These are phyloP conservation scores for Dicrostonyx torquatus DNA, from an alignment of 2,797 vertebrate species.

Conservation along the genomic window DNA sequence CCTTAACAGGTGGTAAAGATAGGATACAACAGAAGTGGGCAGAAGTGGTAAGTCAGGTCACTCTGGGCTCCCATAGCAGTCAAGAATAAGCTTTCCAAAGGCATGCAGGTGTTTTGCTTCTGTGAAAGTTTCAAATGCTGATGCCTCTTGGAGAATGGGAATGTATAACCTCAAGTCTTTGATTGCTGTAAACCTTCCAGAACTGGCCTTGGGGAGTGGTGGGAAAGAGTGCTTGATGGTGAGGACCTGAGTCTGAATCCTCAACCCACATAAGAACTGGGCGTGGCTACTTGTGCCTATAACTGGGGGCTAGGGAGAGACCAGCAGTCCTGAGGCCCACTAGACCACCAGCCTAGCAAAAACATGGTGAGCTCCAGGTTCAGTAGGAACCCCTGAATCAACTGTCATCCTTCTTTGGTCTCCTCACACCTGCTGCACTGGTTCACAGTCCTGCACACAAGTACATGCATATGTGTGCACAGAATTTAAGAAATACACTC, in stretches of 20 bases:
- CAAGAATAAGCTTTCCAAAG: conserved; percentile 40
- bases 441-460: neutral
- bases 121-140: conserved; percentile 33
- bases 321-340: neutral
- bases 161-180: neutral
- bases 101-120: neutral
- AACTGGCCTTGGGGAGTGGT: neutral
- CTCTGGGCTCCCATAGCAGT: neutral
- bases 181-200: conserved; percentile 15
- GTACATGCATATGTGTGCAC: neutral
- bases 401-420: neutral
- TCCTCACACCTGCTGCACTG: neutral
- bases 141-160: conserved; percentile 5
- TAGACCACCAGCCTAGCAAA: neutral
- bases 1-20: neutral
- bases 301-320: neutral
- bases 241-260: neutral
- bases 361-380: neutral
- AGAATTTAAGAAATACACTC: neutral
- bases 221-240: neutral
- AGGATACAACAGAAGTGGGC: neutral
- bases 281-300: neutral
- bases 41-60: neutral
- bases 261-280: neutral
- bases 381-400: neutral